Percentiles rank a stretch among this genome's conserved stretches.
Evolutionary conservation across 2,888 invertebrate species (phyloP).

Genomic region (Eupeodes latifasciatus): DNA sequence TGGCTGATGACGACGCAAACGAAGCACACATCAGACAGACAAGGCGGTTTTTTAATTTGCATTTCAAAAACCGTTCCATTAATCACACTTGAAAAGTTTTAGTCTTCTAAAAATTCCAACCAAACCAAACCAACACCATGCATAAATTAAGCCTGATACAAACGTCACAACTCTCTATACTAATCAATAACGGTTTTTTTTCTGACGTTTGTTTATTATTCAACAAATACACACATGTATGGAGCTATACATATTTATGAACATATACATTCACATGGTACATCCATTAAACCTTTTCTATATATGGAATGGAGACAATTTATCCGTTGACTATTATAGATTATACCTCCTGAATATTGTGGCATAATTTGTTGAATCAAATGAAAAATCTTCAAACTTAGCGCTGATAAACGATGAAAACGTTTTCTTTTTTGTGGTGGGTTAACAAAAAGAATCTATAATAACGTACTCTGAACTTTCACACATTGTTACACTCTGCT

Average conservation of each 20-base stretch:
- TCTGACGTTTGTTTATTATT: conserved; percentile 8
- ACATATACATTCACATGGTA: not conserved
- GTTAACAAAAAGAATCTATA: conserved; percentile 1
- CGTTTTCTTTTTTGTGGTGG: not conserved
- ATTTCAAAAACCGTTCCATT: conserved; percentile 33
- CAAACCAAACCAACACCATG: not conserved
- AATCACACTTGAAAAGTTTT: conserved; percentile 28
- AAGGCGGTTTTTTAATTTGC: conserved; percentile 8
- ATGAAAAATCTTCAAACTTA: conserved; percentile 45
- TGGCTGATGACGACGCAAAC: too few species aligned
- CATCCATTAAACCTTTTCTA: too few species aligned
- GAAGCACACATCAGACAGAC: conserved; percentile 15
- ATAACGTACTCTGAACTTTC: not conserved
- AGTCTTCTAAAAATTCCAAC: conserved; percentile 14
- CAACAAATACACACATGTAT: not conserved
- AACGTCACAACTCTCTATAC: conserved; percentile 2
- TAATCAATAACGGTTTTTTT: conserved; percentile 23
- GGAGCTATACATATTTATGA: not conserved
- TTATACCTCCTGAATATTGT: conserved; percentile 15
- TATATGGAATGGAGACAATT: conserved; percentile 4
- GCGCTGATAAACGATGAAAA: conserved; percentile 40
- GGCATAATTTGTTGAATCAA: conserved; percentile 32
- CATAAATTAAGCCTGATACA: conserved; percentile 32
- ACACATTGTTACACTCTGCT: not conserved
- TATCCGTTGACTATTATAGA: conserved; percentile 40